Conservation (phyloP, 2,888 invertebrate species). For the Melieria crassipennis region DNA sequence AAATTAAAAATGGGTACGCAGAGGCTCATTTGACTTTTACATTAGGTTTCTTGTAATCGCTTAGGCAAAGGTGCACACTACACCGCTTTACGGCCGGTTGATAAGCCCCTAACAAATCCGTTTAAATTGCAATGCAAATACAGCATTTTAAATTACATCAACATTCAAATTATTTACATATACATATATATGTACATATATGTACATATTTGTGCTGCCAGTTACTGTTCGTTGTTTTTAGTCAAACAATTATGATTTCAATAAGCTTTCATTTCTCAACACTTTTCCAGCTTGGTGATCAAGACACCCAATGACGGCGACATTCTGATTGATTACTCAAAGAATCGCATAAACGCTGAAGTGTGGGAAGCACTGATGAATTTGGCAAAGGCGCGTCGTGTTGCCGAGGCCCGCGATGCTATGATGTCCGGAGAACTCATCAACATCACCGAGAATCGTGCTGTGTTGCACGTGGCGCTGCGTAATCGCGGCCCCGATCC, state of each 20-base stretch:
- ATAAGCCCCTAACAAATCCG: no score
- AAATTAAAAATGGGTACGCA: no score
- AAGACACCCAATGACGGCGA: slow-evolving; percentile 87
- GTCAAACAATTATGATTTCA: neutral
- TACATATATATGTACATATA: no score
- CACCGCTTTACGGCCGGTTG: no score
- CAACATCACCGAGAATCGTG: slow-evolving; percentile 96
- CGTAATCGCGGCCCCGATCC: slow-evolving; percentile 78
- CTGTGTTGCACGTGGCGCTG: slow-evolving; percentile 94
- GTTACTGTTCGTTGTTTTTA: neutral
- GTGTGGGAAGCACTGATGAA: slow-evolving; percentile 79
- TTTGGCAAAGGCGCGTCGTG: slow-evolving; percentile 82
- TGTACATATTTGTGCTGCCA: neutral
- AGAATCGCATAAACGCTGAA: slow-evolving; percentile 88
- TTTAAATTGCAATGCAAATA: neutral
- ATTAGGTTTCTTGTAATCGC: no score
- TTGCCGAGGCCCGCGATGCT: slow-evolving; percentile 86
- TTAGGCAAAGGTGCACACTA: no score
- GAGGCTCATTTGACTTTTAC: no score
- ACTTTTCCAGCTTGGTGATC: slow-evolving; percentile 73
- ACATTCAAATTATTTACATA: no score
- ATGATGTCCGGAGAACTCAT: slow-evolving; percentile 96
- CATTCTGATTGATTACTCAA: slow-evolving; percentile 94
- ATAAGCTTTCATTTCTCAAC: neutral
- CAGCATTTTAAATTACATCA: neutral